These are phyloP conservation scores for Lacanobia wlatinum DNA, from an alignment of 2,888 invertebrate genomes.

Conservation along the genomic window DNA sequence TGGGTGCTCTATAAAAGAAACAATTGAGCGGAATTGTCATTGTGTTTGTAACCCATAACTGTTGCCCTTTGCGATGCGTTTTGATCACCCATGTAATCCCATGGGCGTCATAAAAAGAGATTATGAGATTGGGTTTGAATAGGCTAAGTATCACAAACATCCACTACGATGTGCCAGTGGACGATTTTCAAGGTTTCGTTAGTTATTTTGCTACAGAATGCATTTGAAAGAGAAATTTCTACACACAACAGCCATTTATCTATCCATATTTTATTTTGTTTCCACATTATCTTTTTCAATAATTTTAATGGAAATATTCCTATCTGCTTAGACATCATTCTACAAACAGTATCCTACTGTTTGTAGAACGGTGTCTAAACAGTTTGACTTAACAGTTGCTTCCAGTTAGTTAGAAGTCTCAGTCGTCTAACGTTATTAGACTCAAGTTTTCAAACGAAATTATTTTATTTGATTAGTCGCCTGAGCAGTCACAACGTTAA, in stretches of 20 bases:
- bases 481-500: conserved; percentile 40
- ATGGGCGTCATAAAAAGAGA: conserved; percentile 39
- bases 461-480: conserved; percentile 46
- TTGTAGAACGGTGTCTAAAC: neutral
- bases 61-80: conserved; percentile 31
- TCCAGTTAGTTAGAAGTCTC: conserved; percentile 5
- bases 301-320: no score
- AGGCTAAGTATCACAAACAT: neutral
- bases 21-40: conserved; percentile 60
- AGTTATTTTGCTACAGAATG: neutral
- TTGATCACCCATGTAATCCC: conserved; percentile 45
- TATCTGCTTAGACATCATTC: neutral
- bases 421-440: conserved; percentile 7
- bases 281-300: no score
- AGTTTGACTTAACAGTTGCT: neutral
- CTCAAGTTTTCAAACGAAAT: conserved; percentile 27
- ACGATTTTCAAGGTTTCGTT: neutral
- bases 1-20: conserved; percentile 40
- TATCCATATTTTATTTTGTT: no score
- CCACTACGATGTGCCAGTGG: neutral
- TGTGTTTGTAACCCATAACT: conserved; percentile 37
- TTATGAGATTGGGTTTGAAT: conserved; percentile 34
- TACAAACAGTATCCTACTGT: neutral
- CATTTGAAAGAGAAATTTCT: neutral
- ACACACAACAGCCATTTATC: no score